Evolutionary conservation across 1,140 invertebrate species (phyloP).

Genomic region (Steinernema khuongi): DNA sequence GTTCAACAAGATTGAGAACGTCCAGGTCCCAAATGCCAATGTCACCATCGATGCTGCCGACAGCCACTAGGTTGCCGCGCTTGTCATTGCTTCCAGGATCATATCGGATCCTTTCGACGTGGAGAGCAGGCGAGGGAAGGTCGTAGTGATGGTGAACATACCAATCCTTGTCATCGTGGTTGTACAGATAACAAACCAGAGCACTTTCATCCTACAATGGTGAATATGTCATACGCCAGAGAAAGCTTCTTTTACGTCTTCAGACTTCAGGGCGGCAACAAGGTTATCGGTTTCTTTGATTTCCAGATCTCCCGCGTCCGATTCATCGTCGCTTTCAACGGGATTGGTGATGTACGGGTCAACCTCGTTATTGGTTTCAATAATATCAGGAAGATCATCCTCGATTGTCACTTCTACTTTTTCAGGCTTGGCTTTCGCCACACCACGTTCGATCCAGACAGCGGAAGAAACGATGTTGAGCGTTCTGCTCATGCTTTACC

Average conservation of each 20-base stretch:
- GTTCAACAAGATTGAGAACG: constrained; percentile 69
- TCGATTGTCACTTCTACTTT: constrained; percentile 40
- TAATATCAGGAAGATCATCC: too few species aligned
- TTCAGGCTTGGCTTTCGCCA: constrained; percentile 32
- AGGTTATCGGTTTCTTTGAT: background rate
- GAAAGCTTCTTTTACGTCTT: constrained; percentile 76
- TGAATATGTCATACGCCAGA: background rate
- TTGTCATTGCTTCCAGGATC: constrained; percentile 62
- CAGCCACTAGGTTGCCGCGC: constrained; percentile 76
- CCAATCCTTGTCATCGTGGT: constrained; percentile 76
- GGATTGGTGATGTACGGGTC: background rate
- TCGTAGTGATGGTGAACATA: constrained; percentile 89
- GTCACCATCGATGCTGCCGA: constrained; percentile 81
- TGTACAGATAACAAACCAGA: constrained; percentile 71
- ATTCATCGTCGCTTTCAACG: background rate
- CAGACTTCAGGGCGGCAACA: background rate
- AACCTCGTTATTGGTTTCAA: too few species aligned
- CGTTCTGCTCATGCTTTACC: too few species aligned
- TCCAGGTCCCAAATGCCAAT: constrained; percentile 93
- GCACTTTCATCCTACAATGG: constrained; percentile 23
- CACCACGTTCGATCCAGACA: constrained; percentile 34
- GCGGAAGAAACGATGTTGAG: constrained; percentile 35
- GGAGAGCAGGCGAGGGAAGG: constrained; percentile 78
- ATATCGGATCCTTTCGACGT: constrained; percentile 83
- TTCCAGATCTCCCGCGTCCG: background rate